Conservation (phyloP, 2,888 invertebrate genomes). For the Orthonychiurus folsomi region DNA sequence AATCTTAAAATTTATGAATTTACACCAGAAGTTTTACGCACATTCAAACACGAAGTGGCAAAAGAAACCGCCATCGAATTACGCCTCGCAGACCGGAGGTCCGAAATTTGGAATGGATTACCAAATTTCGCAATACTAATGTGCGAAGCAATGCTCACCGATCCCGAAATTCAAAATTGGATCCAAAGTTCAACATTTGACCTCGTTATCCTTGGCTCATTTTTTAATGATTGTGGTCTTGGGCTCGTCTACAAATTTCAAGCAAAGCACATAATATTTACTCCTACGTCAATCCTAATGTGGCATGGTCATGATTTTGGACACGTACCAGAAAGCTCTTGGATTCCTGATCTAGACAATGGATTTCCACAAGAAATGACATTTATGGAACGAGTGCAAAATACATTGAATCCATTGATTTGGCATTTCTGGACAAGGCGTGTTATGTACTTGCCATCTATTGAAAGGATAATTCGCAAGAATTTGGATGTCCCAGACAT, state of each 20-base stretch:
- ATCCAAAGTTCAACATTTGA: conserved; percentile 45
- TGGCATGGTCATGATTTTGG: conserved; percentile 12
- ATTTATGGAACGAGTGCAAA: conserved; percentile 24
- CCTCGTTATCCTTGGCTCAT: conserved; percentile 59
- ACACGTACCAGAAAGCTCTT: conserved; percentile 16
- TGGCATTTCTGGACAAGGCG: conserved; percentile 14
- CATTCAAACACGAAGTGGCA: neutral
- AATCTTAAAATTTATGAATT: neutral
- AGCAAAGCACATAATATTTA: conserved; percentile 47
- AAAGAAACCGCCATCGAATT: neutral
- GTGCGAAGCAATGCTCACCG: conserved; percentile 16
- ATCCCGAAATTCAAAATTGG: conserved; percentile 19
- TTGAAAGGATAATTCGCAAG: neutral
- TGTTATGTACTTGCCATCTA: neutral
- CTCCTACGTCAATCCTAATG: conserved; percentile 5
- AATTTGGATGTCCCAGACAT: neutral
- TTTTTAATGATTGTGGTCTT: conserved; percentile 62
- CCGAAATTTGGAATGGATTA: conserved; percentile 18
- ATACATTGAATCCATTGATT: conserved; percentile 18
- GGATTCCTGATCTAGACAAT: conserved; percentile 21
- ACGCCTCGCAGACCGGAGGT: neutral
- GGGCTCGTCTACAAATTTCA: conserved; percentile 56
- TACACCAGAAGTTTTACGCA: neutral
- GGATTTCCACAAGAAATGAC: conserved; percentile 25
- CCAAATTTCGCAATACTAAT: conserved; percentile 11